Evolutionary conservation across 1,140 invertebrate genomes (phyloP).

Genomic region (Papilio polyxenes): DNA sequence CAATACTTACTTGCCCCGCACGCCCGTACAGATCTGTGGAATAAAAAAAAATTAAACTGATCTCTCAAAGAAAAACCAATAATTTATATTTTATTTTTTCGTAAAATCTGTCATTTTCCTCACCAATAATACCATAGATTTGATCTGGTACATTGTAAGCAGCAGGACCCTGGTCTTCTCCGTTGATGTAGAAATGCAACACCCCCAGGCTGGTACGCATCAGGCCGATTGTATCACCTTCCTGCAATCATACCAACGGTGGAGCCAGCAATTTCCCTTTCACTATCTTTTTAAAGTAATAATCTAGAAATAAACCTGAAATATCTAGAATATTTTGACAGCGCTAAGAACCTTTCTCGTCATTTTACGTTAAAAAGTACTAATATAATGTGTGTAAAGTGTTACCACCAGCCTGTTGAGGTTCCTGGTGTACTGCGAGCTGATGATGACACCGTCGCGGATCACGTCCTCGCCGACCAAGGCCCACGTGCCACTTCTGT

Average conservation of each 20-base stretch:
- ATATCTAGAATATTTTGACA: too few relatives aligned
- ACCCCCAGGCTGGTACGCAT: conserved; percentile 92
- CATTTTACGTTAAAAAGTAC: too few relatives aligned
- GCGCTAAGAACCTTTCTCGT: too few relatives aligned
- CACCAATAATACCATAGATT: conserved; percentile 93
- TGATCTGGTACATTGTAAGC: conserved; percentile 92
- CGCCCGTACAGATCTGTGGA: conserved; percentile 92
- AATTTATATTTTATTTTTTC: too few relatives aligned
- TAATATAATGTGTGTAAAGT: neutral
- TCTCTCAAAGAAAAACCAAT: neutral
- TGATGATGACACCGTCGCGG: conserved; percentile 95
- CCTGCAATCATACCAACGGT: conserved; percentile 73
- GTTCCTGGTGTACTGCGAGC: conserved; percentile 96
- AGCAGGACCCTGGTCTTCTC: conserved; percentile 94
- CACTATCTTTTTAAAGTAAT: neutral
- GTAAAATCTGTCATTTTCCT: neutral
- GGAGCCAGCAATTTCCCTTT: neutral
- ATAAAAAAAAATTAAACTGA: conserved; percentile 35
- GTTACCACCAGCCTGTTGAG: conserved; percentile 86
- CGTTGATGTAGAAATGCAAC: conserved; percentile 95
- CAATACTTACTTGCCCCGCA: conserved; percentile 95
- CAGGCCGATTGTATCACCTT: conserved; percentile 95
- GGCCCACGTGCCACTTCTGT: conserved; percentile 96
- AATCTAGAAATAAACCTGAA: too few relatives aligned
- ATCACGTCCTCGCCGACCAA: conserved; percentile 98